A percentile compares a stretch with the other conserved stretches of the same genome.
These are phyloP conservation scores for Callitettix versicolor DNA, from an alignment of 1,140 invertebrate species.

Conservation along the genomic window DNA sequence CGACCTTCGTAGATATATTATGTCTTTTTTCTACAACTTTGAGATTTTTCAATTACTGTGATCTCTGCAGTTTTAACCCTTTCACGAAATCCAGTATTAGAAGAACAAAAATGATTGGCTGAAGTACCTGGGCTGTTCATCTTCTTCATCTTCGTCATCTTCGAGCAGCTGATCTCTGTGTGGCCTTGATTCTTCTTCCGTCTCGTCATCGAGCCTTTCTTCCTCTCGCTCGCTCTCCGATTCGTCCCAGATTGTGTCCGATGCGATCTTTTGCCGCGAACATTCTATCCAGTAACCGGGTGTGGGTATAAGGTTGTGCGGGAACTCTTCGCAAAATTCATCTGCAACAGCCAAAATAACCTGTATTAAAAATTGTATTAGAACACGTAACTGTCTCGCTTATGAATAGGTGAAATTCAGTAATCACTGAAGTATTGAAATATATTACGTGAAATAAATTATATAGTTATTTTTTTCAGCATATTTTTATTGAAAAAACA, in stretches of 20 bases:
- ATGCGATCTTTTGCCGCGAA: conserved; percentile 73
- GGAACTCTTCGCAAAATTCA: conserved; percentile 86
- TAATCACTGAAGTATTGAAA: not conserved
- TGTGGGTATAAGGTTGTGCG: conserved; percentile 79
- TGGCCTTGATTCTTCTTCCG: conserved; percentile 12
- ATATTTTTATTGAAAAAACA: too few relatives aligned
- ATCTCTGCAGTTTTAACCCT: too few relatives aligned
- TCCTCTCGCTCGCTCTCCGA: conserved; percentile 70
- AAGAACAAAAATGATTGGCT: too few relatives aligned
- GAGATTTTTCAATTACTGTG: too few relatives aligned
- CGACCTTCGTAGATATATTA: too few relatives aligned
- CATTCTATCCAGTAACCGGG: conserved; percentile 94
- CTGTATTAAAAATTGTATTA: conserved; percentile 12
- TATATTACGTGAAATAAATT: not conserved
- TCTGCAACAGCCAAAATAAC: too few relatives aligned
- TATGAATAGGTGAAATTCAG: not conserved
- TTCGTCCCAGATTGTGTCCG: conserved; percentile 77
- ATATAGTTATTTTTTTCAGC: too few relatives aligned
- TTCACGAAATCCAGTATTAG: too few relatives aligned
- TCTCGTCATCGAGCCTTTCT: conserved; percentile 17
- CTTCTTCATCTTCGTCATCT: conserved; percentile 27
- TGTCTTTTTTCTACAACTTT: too few relatives aligned
- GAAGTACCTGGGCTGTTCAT: conserved; percentile 18
- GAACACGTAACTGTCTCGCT: too few relatives aligned
- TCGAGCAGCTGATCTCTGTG: conserved; percentile 20